Conservation (phyloP, 2,797 vertebrate species). For the Urocyon cinereoargenteus region DNA sequence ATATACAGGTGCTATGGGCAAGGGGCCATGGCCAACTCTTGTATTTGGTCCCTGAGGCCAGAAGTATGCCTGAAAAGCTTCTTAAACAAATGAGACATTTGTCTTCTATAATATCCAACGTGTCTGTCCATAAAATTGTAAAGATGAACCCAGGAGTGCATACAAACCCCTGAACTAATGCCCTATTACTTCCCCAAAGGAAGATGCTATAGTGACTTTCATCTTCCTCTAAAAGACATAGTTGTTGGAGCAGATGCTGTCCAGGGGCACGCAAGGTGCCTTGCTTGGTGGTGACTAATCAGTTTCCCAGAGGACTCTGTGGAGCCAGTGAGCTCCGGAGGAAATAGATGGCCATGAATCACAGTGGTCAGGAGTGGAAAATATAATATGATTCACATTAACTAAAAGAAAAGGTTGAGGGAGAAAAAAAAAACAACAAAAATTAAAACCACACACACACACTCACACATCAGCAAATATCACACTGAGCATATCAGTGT, state of each 20-base stretch:
- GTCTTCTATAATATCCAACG: constrained; percentile 15
- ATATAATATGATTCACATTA: constrained; percentile 67
- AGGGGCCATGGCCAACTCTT: neutral
- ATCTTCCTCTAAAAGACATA: neutral
- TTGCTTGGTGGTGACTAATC: neutral
- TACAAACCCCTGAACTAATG: neutral
- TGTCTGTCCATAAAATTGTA: neutral
- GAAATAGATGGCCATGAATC: constrained; percentile 66
- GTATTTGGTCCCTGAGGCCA: neutral
- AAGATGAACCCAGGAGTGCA: neutral
- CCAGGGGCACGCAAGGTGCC: neutral
- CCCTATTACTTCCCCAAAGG: neutral
- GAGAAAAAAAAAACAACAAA: constrained; percentile 32
- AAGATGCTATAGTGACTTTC: neutral
- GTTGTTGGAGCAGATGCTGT: neutral
- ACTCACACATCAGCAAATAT: constrained; percentile 43
- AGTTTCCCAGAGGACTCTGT: neutral
- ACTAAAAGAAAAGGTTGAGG: constrained; percentile 63
- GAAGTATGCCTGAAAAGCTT: neutral
- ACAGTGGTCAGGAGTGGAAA: neutral
- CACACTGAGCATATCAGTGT: neutral
- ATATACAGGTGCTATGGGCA: neutral
- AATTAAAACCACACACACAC: constrained; percentile 59
- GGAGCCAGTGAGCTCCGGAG: neutral
- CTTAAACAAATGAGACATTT: neutral